Conservation (phyloP, 2,797 vertebrate genomes). For the Gymnoscopelus microlampas region DNA sequence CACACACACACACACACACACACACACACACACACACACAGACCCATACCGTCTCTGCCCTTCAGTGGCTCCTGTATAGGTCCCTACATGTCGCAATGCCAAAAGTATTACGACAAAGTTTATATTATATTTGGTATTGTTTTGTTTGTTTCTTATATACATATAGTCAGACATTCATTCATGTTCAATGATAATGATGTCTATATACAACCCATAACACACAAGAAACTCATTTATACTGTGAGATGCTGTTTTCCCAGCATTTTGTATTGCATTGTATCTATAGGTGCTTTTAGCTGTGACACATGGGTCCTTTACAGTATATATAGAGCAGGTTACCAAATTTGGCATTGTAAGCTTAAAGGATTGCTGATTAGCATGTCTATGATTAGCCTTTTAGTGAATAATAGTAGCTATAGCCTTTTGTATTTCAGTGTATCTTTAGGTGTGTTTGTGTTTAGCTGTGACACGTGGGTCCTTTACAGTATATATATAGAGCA, state of each 20-base stretch:
- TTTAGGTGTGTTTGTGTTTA: too few relatives aligned
- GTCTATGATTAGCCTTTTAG: slow-evolving; percentile 74
- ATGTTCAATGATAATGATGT: neutral
- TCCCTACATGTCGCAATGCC: slow-evolving; percentile 21
- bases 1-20: too few relatives aligned
- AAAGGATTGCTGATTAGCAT: slow-evolving; percentile 70
- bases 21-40: too few relatives aligned
- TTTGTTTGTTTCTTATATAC: neutral
- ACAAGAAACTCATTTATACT: neutral
- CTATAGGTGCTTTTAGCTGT: neutral
- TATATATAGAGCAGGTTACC: slow-evolving; percentile 49
- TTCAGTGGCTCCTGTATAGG: neutral
- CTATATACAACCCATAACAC: slow-evolving; percentile 12
- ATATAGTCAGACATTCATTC: neutral
- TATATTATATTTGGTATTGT: neutral
- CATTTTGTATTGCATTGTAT: neutral
- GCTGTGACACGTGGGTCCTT: too few relatives aligned
- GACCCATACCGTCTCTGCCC: too few relatives aligned
- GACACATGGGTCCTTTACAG: too few relatives aligned
- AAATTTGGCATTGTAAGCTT: slow-evolving; percentile 41
- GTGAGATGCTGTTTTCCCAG: neutral
- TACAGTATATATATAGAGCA: slow-evolving; percentile 46
- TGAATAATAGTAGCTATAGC: slow-evolving; percentile 76
- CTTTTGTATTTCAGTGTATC: neutral
- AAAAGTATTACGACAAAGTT: slow-evolving; percentile 10